Percentiles rank a stretch among this genome's conserved stretches.
These are phyloP conservation scores for Ophion ellenae DNA, from an alignment of 2,888 invertebrate species.

Conservation along the genomic window DNA sequence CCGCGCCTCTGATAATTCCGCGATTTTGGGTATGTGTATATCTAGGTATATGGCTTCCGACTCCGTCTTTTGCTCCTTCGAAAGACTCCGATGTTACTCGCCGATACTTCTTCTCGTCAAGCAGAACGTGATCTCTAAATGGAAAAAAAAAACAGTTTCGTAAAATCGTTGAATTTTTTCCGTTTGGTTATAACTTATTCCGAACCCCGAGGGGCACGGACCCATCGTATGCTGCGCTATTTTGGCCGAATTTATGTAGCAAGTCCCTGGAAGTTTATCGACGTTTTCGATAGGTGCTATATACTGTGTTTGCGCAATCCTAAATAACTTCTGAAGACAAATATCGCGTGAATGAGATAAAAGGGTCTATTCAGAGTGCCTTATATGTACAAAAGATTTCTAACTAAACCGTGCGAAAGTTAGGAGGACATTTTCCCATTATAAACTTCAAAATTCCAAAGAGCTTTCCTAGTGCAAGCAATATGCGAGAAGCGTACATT, in stretches of 20 bases:
- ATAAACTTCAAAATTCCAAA: too few species aligned
- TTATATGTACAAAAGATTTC: neutral
- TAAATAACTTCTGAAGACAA: neutral
- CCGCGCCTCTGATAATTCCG: constrained; percentile 23
- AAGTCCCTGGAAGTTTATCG: neutral
- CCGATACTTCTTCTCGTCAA: constrained; percentile 2
- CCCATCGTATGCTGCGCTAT: neutral
- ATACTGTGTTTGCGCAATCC: neutral
- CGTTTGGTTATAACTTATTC: constrained; percentile 20
- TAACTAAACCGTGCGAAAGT: constrained; percentile 11
- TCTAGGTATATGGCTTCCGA: constrained; percentile 14
- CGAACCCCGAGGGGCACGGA: neutral
- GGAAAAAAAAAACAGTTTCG: constrained; percentile 51
- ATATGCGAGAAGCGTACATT: too few species aligned
- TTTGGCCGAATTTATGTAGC: neutral
- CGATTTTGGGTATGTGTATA: neutral
- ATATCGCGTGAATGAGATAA: neutral
- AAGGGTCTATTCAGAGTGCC: neutral
- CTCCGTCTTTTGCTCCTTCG: constrained; percentile 20
- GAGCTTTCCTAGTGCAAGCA: too few species aligned
- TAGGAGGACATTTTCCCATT: neutral
- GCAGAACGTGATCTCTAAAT: constrained; percentile 42
- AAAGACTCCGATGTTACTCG: constrained; percentile 34
- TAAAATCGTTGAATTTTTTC: constrained; percentile 33
- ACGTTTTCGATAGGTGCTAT: neutral